phyloP scores from a whole-genome alignment of 2,888 invertebrate genomes.

The Microctonus hyperodae region DNA sequence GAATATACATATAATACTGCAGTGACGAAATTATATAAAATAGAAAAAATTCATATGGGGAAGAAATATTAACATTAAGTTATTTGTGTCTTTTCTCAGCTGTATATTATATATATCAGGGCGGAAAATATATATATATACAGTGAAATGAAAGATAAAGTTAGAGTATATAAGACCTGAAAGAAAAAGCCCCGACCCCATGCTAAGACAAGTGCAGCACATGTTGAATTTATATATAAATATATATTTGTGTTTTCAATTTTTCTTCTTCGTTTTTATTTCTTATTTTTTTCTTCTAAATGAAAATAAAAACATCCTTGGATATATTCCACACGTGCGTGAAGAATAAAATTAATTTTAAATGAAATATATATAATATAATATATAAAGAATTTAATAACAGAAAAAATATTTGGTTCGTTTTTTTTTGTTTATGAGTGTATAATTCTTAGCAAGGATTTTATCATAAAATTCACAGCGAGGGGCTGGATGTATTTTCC shows the following conservation, averaged over 20 bases:
- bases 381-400: too few relatives aligned
- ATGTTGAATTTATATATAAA: constrained; percentile 26
- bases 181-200: constrained; percentile 51
- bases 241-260: neutral
- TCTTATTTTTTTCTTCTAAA: neutral
- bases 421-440: neutral
- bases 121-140: constrained; percentile 31
- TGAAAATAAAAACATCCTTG: neutral
- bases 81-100: neutral
- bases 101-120: constrained; percentile 1
- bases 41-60: neutral
- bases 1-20: too few relatives aligned
- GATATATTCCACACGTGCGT: neutral
- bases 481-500: neutral
- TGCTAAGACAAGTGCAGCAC: constrained; percentile 55
- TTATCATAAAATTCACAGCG: neutral
- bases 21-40: neutral
- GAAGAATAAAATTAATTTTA: neutral
- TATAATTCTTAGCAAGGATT: neutral
- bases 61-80: neutral
- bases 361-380: neutral
- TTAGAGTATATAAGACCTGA: constrained; percentile 39
- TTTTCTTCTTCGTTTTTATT: neutral
- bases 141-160: constrained; percentile 23
- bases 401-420: too few relatives aligned